Evolutionary conservation across 2,888 invertebrate species (phyloP), one percentile per base, ranked within the genome.

Genomic region (Sceliomorpha sp.): DNA sequence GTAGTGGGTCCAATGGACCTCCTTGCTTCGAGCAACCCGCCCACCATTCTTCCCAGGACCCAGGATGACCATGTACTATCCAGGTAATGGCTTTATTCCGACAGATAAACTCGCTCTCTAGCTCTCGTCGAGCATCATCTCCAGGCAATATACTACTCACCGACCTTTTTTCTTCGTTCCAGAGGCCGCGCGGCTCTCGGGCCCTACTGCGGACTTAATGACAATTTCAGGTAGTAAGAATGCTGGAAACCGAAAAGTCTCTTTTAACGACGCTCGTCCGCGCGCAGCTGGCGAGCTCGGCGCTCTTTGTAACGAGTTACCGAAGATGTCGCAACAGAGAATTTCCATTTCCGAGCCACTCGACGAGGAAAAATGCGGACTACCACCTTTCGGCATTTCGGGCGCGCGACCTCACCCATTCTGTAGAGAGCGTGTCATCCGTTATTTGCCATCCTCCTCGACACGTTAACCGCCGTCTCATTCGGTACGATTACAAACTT

Each of bases 81-180:
- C 75, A 75, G 73, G 73, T 78, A 78, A 78, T 77, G 78, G 76
- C 78, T 77, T 77, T 77, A 76, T 78, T 78, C 74, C 72, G 66
- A 71, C 75, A 71, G 73, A 72, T 73, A 74, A 76, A 74, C 70
- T 67, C 70, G 60, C 69, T 66, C 71, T 67, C 62, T 69, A 66
- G 64, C 60, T 60, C 66, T 69, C 53, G 60, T 70, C 63, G 63
- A 45, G 69, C 71, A 70, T 70, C 72, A 68, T 72, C 72, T 69
- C 58, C 60, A 64, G 60, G 68, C 68, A 68, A 72, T 72, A 72
- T 69, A 69, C 72, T 59, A 72, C 71, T 68, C 71, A 60, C 32
- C 71, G 62, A 50, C 50, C 66, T 69, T 73, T 73, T 68, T 70
- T 70, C 66, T 62, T 60, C 45, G 47, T 63, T 60, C 58, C 68